Evolutionary conservation across 2,113 vertebrate genomes (phyloP).

Genomic region (Mustelus asterias): DNA sequence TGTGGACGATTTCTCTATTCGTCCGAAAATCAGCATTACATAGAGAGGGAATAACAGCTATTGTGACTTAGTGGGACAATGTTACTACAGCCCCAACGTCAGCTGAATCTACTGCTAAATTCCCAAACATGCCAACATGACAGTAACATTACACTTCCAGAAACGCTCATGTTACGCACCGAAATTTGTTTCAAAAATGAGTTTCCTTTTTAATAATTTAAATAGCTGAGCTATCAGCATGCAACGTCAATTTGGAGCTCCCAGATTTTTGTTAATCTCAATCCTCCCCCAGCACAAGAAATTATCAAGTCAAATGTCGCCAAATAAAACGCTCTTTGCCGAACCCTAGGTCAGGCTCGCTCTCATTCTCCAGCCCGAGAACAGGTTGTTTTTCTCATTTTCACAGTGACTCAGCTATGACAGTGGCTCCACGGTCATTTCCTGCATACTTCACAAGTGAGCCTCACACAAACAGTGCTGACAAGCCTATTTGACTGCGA

Average conservation of each 20-base stretch:
- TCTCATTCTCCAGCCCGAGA: neutral
- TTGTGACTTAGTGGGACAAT: neutral
- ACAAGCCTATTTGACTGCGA: neutral
- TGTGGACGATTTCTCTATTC: neutral
- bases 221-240: neutral
- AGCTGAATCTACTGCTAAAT: neutral
- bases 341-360: neutral
- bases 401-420: constrained; percentile 1
- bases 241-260: neutral
- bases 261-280: neutral
- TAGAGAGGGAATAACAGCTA: neutral
- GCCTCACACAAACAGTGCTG: neutral
- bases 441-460: neutral
- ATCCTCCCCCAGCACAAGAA: neutral
- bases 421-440: neutral
- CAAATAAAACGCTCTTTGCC: neutral
- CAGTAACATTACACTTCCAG: neutral
- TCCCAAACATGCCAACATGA: neutral
- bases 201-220: neutral
- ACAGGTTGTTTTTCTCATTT: neutral
- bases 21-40: neutral
- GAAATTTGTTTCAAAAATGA: neutral
- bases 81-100: neutral
- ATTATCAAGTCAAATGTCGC: neutral
- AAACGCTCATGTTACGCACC: neutral